These are phyloP conservation scores for Mobula birostris DNA, from an alignment of 2,113 vertebrate species.

Conservation along the genomic window DNA sequence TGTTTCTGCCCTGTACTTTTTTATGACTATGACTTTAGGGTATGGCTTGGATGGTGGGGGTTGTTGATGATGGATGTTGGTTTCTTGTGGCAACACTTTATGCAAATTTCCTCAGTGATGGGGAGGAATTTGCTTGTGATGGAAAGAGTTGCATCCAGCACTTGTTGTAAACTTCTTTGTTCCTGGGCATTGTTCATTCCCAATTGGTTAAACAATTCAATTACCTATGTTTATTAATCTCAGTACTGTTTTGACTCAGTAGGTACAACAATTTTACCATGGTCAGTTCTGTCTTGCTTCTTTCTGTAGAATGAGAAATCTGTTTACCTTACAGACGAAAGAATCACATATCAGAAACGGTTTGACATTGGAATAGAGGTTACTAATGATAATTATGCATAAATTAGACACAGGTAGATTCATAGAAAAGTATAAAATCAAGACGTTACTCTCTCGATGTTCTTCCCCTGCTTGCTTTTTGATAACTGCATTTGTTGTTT, in stretches of 20 bases:
- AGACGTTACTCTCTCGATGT: background rate
- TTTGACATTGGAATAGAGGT: background rate
- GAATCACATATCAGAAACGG: background rate
- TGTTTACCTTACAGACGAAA: background rate
- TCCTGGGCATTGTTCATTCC: background rate
- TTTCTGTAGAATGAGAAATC: background rate
- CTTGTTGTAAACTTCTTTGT: too few species aligned
- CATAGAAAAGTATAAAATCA: too few species aligned
- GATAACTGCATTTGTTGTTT: too few species aligned
- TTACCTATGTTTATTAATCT: background rate
- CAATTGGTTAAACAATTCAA: background rate
- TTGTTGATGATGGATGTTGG: too few species aligned
- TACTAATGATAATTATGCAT: background rate
- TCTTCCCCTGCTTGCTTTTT: too few species aligned
- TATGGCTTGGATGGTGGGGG: too few species aligned
- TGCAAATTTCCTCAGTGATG: too few species aligned
- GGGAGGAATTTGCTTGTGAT: too few species aligned
- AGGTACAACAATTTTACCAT: background rate
- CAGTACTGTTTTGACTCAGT: background rate
- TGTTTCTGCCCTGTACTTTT: too few species aligned
- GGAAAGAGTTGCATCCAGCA: too few species aligned
- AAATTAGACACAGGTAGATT: background rate
- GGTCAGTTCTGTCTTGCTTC: background rate
- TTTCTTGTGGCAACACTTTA: too few species aligned
- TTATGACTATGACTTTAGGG: too few species aligned